Conservation (phyloP, 1,140 invertebrate genomes). For the Stegodyphus dumicola region DNA sequence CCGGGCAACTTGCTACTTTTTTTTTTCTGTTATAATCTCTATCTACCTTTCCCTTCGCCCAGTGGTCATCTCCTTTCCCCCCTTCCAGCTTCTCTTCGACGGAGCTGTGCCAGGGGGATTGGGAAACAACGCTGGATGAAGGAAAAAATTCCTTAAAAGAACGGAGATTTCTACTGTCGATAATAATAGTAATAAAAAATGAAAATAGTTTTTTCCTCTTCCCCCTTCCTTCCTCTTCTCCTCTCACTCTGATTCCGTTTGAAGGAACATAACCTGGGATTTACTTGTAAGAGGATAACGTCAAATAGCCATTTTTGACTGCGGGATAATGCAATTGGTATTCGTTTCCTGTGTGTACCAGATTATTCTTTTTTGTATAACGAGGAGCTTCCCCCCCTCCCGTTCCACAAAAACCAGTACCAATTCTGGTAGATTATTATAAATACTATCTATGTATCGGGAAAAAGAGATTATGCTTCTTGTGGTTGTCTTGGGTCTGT, state of each 20-base stretch:
- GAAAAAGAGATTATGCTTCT: too few species aligned
- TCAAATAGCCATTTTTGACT: constrained; percentile 61
- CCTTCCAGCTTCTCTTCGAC: constrained; percentile 8
- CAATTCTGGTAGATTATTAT: too few species aligned
- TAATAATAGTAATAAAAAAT: constrained; percentile 57
- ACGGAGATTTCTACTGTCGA: constrained; percentile 48
- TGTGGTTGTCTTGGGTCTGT: too few species aligned
- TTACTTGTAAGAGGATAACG: constrained; percentile 61
- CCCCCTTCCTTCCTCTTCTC: constrained; percentile 17
- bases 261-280: constrained; percentile 57
- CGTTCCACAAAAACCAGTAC: too few species aligned
- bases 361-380: constrained; percentile 46
- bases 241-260: constrained; percentile 32
- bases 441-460: too few species aligned
- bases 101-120: constrained; percentile 43
- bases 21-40: constrained; percentile 54
- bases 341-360: constrained; percentile 35
- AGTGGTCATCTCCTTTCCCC: constrained; percentile 15
- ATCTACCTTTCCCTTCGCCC: constrained; percentile 24
- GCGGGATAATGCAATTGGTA: constrained; percentile 50
- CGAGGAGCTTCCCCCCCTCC: neutral
- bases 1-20: constrained; percentile 26
- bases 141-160: constrained; percentile 47
- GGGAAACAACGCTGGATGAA: constrained; percentile 50
- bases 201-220: constrained; percentile 16